Percentiles rank a stretch among this genome's conserved stretches.
These are phyloP conservation scores for Chloroceryle inda DNA, from an alignment of 2,797 vertebrate genomes.

Conservation along the genomic window DNA sequence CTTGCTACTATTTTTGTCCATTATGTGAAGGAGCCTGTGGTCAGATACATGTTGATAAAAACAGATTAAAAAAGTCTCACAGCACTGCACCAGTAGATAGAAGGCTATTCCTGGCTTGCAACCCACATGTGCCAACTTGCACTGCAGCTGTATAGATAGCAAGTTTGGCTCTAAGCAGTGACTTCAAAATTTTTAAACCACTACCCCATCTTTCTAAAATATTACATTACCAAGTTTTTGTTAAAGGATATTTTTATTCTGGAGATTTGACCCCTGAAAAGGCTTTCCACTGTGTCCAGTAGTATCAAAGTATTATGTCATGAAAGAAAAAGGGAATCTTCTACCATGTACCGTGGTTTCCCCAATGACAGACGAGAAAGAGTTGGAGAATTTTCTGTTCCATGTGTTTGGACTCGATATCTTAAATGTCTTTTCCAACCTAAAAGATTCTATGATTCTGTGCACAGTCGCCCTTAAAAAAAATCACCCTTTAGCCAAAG, in stretches of 20 bases:
- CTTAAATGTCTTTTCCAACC: neutral
- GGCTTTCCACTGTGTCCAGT: neutral
- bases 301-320: neutral
- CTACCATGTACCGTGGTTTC: neutral
- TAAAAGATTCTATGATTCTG: neutral
- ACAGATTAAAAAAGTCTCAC: neutral
- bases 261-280: neutral
- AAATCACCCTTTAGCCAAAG: neutral
- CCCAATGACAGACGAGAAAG: neutral
- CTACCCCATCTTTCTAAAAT: neutral
- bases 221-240: neutral
- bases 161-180: neutral
- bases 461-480: neutral
- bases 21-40: neutral
- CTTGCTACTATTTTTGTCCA: neutral
- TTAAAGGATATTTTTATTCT: neutral
- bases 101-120: constrained; percentile 16
- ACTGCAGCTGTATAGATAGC: neutral
- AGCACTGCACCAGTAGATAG: neutral
- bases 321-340: neutral
- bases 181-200: constrained; percentile 15
- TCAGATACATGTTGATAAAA: neutral
- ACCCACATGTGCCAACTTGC: constrained; percentile 4
- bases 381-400: neutral
- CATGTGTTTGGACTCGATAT: neutral